These are phyloP conservation scores for Machimus atricapillus DNA, from an alignment of 2,888 invertebrate genomes.

Conservation along the genomic window DNA sequence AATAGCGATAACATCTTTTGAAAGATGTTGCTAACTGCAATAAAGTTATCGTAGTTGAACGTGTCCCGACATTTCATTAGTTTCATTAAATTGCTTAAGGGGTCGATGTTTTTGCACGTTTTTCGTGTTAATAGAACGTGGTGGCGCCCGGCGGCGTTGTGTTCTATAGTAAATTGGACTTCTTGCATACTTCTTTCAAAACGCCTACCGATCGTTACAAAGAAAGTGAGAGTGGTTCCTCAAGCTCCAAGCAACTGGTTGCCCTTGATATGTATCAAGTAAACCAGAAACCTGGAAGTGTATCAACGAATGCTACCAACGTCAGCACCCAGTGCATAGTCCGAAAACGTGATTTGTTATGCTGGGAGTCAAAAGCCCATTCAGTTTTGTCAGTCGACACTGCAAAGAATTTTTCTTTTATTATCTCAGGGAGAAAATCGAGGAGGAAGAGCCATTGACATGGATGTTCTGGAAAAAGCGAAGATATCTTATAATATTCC, in stretches of 20 bases:
- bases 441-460: constrained; percentile 59
- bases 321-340: not conserved
- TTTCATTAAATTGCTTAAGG: not conserved
- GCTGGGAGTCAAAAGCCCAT: not conserved
- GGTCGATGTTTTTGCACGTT: not conserved
- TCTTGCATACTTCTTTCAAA: not conserved
- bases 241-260: not conserved
- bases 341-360: not conserved
- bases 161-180: not conserved
- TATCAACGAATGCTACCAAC: not conserved
- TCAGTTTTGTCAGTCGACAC: not conserved
- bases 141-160: not conserved
- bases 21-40: not conserved
- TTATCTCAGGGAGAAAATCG: not conserved
- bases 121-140: not conserved
- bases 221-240: not conserved
- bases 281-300: not conserved
- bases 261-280: not conserved
- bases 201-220: not conserved
- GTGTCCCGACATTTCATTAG: not conserved
- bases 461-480: constrained; percentile 80
- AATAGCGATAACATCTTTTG: not conserved
- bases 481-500: constrained; percentile 75
- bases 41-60: not conserved
- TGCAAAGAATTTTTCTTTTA: not conserved